These are phyloP conservation scores for Vespertilio murinus DNA, from an alignment of 2,797 vertebrate species.

Conservation along the genomic window DNA sequence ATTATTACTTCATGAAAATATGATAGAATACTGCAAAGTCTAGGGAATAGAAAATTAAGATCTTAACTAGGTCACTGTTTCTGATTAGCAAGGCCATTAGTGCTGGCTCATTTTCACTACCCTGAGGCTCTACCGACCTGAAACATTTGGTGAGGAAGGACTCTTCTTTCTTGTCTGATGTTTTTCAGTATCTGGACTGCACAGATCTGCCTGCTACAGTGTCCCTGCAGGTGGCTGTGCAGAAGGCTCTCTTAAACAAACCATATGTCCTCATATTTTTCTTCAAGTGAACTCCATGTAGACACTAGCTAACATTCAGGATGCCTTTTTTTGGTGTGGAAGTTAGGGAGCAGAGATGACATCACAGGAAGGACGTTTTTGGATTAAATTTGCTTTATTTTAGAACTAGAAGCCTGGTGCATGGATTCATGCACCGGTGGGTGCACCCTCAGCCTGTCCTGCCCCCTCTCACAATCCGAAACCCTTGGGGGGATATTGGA, in stretches of 20 bases:
- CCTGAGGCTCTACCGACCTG: conserved; percentile 28
- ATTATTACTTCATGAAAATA: conserved; percentile 54
- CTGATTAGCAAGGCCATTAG: conserved; percentile 61
- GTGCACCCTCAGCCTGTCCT: too few relatives aligned
- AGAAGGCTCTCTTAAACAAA: neutral
- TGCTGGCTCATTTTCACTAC: conserved; percentile 34
- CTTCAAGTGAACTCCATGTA: neutral
- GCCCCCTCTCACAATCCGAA: too few relatives aligned
- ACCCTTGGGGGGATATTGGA: too few relatives aligned
- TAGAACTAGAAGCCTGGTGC: neutral
- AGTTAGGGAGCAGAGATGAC: neutral
- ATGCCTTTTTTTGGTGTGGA: neutral
- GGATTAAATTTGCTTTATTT: neutral
- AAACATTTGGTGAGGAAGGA: neutral
- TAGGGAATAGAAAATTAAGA: conserved; percentile 60
- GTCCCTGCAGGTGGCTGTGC: neutral
- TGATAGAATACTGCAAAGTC: neutral
- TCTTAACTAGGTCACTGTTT: conserved; percentile 62
- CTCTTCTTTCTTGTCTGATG: neutral
- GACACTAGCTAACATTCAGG: neutral
- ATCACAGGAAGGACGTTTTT: neutral
- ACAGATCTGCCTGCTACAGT: neutral
- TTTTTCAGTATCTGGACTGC: neutral
- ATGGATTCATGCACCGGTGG: too few relatives aligned
- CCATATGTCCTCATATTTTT: neutral